Evolutionary conservation across 2,113 vertebrate genomes (phyloP), one percentile per base, ranked within the genome.

Genomic region (Indicator maculatus): DNA sequence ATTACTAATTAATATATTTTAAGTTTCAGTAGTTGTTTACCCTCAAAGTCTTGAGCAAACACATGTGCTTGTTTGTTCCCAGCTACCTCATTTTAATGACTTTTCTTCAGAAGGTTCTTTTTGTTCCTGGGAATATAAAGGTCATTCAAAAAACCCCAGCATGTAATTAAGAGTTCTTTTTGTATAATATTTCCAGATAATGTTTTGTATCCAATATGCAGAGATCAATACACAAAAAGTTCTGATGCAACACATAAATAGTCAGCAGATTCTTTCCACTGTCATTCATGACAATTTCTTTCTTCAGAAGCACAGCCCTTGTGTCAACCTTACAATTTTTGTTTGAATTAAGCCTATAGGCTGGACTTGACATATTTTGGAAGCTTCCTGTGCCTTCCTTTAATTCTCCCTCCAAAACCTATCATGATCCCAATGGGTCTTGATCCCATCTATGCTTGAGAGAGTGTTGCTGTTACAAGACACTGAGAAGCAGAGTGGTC

Each of bases 401-500:
- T 28, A 83, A 60, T 11, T 47, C 4, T 16, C 16, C 9, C 31
- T 66, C 39, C 69, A 75, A 71, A 66, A 30, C 20, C 41, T 50
- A 53, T 28, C 39, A 71, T 0, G 0, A 76, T 36, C 66, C 17
- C 0, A 2, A 64, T 24, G 36, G 80, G 69, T 53, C 38, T 8
- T 7, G 4, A 60, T 50, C 59, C 23, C 0, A 1, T 45, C n/a
- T 5, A 15, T 1, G 1, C 15, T 16, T 14, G 27, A 18, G 30
- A 66, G 21, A 75, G 45, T 0, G 1, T 1, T 44, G 39, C 45
- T 83, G 53, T 36, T 78, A 45, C 8, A 66, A 56, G 19, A 65
- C 36, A 36, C 36, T 6, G 21, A 70, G 30, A 33, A 94, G 31
- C 61, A 70, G 21, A 55, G 9, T 2, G 6, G 27, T 38, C 27